Base-by-base conservation (phyloP, 2,113 vertebrate genomes). In the Erpornis zantholeuca region DNA sequence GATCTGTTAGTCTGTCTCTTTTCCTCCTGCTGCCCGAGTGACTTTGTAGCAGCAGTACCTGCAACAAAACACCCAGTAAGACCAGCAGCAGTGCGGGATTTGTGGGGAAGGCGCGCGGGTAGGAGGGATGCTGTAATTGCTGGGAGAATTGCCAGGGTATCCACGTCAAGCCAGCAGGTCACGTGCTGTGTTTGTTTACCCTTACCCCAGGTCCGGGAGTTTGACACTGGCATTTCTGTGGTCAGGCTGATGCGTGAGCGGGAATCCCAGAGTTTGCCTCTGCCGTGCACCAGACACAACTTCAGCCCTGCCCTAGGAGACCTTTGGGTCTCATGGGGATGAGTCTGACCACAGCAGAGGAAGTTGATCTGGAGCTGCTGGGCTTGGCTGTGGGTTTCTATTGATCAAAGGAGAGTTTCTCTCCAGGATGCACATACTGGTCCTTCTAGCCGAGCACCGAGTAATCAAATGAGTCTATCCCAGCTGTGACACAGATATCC, bases 151-250 rank as follows among this genome's bases (percentile, higher is more conserved):
- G 97, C 97, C 97, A 97, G 90, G 63, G 31, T 3, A 29, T 80
- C 56, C 4, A 84, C 66, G 45, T 86, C 94, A 78, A 21, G 92
- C 70, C 87, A 56, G 88, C 81, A 1, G 45, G 21, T 92, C 95
- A 91, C 82, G 88, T 94, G 97, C 95, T 19, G 90, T 28, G 76
- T 95, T 94, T 97, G 95, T 97, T 97, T 97, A 96, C 88, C 92
- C 90, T 81, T 16, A n/a, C 20, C 77, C 82, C 69, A 25, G 61
- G 68, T 50, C 90, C 81, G 11, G 9, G 70, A 86, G 83, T 27
- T 88, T 24, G 90, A 56, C 95, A 27, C 85, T 59, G 81, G 88
- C 79, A 49, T 89, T 73, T 56, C 91, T 97, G 97, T 95, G 97
- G 95, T 96, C 93, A 91, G 96, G 76, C 90, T 79, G 82, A 1